A percentile compares a stretch with the other conserved stretches of the same genome.
Evolutionary conservation across 2,888 invertebrate species (phyloP).

Genomic region (Ennomos erosarius): DNA sequence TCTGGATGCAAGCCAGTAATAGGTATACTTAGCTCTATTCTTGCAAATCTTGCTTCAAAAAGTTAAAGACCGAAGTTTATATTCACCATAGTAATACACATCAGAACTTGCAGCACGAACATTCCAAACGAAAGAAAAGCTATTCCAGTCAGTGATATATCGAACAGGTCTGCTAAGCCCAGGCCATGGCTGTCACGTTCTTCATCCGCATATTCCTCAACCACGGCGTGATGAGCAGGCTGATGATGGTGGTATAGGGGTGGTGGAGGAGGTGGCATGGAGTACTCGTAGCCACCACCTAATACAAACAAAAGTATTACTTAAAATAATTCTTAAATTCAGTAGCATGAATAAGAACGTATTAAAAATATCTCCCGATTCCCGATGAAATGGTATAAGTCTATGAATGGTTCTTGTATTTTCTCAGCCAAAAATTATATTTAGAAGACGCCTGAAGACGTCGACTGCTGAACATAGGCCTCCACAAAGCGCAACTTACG

Average conservation of each 20-base stretch:
- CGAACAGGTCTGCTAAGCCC: slow-evolving; percentile 90
- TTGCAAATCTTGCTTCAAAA: too few species aligned
- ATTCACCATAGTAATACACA: slow-evolving; percentile 89
- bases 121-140: slow-evolving; percentile 93
- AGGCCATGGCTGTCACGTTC: slow-evolving; percentile 85
- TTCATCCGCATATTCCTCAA: slow-evolving; percentile 68
- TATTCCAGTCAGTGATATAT: slow-evolving; percentile 92
- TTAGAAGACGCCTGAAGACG: too few species aligned
- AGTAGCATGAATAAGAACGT: too few species aligned
- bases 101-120: slow-evolving; percentile 91
- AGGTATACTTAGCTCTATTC: too few species aligned
- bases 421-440: too few species aligned
- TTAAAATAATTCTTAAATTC: too few species aligned
- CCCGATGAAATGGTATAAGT: too few species aligned
- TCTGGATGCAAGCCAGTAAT: too few species aligned
- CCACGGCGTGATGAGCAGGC: slow-evolving; percentile 50
- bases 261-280: slow-evolving; percentile 78
- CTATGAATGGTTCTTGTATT: too few species aligned
- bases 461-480: too few species aligned
- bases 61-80: neutral
- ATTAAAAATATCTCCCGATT: too few species aligned
- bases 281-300: slow-evolving; percentile 79
- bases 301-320: slow-evolving; percentile 3
- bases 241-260: slow-evolving; percentile 66
- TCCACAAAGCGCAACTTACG: too few species aligned